A percentile compares a stretch with the other conserved stretches of the same genome.
phyloP scores from a whole-genome alignment of 2,113 vertebrate genomes.

The Amblyopsis rosae region DNA sequence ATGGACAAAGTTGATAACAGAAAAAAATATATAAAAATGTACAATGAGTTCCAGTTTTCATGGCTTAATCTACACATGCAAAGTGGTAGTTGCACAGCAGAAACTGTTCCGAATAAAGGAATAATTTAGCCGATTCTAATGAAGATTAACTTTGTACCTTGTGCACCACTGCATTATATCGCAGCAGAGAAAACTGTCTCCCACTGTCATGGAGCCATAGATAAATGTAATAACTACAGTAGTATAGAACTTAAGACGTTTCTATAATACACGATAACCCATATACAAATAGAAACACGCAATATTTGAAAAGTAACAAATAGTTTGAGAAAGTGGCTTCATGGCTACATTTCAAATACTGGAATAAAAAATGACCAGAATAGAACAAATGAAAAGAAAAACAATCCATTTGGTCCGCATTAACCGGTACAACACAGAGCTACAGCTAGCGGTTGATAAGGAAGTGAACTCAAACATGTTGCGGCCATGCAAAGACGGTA shows the following conservation, averaged over 20 bases:
- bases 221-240: conserved; percentile 34
- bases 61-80: background rate
- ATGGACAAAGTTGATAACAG: conserved; percentile 14
- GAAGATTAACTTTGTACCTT: background rate
- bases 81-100: background rate
- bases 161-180: background rate
- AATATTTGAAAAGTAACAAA: conserved; percentile 64
- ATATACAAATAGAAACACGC: conserved; percentile 24
- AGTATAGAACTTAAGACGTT: conserved; percentile 43
- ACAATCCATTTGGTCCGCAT: conserved; percentile 32
- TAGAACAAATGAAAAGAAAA: conserved; percentile 53
- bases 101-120: background rate
- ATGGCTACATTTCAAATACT: conserved; percentile 20
- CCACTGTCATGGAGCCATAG: conserved; percentile 53
- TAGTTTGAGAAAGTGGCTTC: conserved; percentile 29
- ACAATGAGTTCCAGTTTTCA: conserved; percentile 57
- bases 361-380: background rate
- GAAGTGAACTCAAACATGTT: conserved; percentile 54
- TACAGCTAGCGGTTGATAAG: conserved; percentile 38
- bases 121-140: background rate
- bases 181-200: conserved; percentile 49
- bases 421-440: conserved; percentile 38
- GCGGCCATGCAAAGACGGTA: conserved; percentile 73
- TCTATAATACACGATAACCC: conserved; percentile 25
- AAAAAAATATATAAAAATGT: conserved; percentile 30